A percentile compares a stretch with the other conserved stretches of the same genome.
These are phyloP conservation scores for Parnassius apollo DNA, from an alignment of 2,888 invertebrate species.

Conservation along the genomic window DNA sequence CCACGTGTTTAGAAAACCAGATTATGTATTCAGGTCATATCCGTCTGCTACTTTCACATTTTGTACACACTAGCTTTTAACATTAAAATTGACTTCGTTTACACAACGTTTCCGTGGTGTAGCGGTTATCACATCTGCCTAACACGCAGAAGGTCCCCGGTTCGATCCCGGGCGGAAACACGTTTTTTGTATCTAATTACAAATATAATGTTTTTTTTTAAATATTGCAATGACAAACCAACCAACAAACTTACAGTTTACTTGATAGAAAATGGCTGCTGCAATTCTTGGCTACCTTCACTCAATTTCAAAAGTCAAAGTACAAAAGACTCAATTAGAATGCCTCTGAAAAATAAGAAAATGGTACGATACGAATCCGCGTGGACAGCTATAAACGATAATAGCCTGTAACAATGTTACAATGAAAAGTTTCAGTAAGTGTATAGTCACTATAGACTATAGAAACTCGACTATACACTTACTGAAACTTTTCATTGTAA, in stretches of 20 bases:
- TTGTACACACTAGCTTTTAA: neutral
- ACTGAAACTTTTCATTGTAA: too few relatives aligned
- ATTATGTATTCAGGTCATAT: constrained; percentile 3
- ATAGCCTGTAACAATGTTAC: too few relatives aligned
- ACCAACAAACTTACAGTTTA: neutral
- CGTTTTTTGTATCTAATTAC: constrained; percentile 31
- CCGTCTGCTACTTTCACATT: neutral
- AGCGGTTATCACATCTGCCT: constrained; percentile 94
- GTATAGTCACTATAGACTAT: too few relatives aligned
- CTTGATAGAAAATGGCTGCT: too few relatives aligned
- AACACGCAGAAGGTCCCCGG: constrained; percentile 95
- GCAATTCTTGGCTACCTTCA: too few relatives aligned
- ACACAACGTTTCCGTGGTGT: constrained; percentile 81
- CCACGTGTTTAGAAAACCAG: neutral
- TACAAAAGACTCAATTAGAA: too few relatives aligned
- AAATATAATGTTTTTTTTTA: neutral
- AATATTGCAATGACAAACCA: neutral
- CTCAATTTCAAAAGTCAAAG: too few relatives aligned
- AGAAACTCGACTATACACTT: too few relatives aligned
- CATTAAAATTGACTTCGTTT: neutral
- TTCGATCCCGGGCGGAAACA: constrained; percentile 94
- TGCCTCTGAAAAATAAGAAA: too few relatives aligned
- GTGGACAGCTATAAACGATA: too few relatives aligned
- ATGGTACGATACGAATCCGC: too few relatives aligned
- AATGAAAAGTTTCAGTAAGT: too few relatives aligned